Base-by-base conservation (phyloP, 2,888 invertebrate species). In the Aporophyla nigra region DNA sequence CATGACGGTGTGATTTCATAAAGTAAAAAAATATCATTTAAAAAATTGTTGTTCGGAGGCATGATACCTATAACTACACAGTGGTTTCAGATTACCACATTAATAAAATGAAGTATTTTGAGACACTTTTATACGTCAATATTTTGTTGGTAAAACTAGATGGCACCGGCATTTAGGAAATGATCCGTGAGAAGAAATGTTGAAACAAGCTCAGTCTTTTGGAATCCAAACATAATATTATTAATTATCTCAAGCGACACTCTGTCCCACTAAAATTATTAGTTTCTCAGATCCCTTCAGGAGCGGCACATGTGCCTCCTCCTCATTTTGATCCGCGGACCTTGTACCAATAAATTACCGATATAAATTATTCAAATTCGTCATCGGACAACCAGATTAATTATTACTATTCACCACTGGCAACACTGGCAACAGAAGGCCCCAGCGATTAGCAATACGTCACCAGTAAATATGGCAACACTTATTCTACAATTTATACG, bases 391-490 rank as follows among this genome's bases (percentile, higher is more conserved):
- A 90, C 90, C 90, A 92, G 95, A 96, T 96, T 96, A 95, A 94
- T 96, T 92, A 95, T 95, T 94, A 95, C 95, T 94, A 95, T 93
- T 94, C 93, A 90, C 91, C 91, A 94, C 92, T 92, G 93, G 91
- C 91, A 92, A 91, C 90, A 93, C 91, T 92, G 92, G 91, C 91
- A 92, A 92, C 95, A 95, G 95, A 94, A 95, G 95, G 95, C 93
- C 91, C 91, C 92, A 86, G 92, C 94, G 95, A 96, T 96, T 95
- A 95, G 95, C 94, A 93, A 95, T 92, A 95, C 95, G 95, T 96
- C 96, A 96, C 95, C 93, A 90, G 95, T 96, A 96, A 96, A 96
- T 96, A 96, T 96, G 96, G 95, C 94, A 95, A 96, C 96, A 96
- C 96, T 96, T 96, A 95, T 96, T 96, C 93, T 91, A 93, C 94